Conservation (phyloP, 2,888 invertebrate genomes). For the Fragum whitleyi region DNA sequence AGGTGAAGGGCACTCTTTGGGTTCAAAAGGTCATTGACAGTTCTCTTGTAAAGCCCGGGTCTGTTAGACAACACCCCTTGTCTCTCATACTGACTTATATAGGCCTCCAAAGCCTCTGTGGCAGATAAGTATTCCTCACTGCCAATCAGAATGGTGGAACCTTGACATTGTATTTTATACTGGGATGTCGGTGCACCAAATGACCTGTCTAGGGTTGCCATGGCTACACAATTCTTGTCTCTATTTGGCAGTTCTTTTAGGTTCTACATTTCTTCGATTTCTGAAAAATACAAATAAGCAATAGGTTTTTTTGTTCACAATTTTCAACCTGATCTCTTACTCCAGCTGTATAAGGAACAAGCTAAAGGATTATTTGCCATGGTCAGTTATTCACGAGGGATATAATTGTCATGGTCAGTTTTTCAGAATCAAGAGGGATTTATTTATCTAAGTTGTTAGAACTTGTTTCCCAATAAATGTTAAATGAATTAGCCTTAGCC, state of each 20-base stretch:
- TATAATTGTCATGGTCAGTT: no score
- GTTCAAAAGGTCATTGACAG: slow-evolving; percentile 67
- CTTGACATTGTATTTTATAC: slow-evolving; percentile 71
- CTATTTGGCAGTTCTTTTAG: not conserved
- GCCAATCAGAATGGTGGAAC: slow-evolving; percentile 71
- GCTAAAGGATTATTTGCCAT: no score
- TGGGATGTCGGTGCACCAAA: slow-evolving; percentile 51
- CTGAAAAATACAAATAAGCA: slow-evolving; percentile 10
- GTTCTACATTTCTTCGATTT: not conserved
- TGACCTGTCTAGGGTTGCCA: slow-evolving; percentile 43
- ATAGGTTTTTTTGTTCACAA: not conserved
- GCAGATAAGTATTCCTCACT: slow-evolving; percentile 74
- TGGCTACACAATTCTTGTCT: slow-evolving; percentile 15
- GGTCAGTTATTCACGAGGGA: no score
- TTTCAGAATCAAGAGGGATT: no score
- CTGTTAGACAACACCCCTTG: slow-evolving; percentile 35
- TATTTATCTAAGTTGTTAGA: no score
- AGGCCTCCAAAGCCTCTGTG: slow-evolving; percentile 77
- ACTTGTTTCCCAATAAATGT: no score
- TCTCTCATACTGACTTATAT: slow-evolving; percentile 73
- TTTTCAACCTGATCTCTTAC: not conserved
- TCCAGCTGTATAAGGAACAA: not conserved
- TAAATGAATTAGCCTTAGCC: no score
- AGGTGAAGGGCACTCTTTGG: slow-evolving; percentile 69
- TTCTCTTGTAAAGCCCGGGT: slow-evolving; percentile 54